Evolutionary conservation across 2,113 vertebrate genomes (phyloP).

Genomic region (Leucosticte australis): DNA sequence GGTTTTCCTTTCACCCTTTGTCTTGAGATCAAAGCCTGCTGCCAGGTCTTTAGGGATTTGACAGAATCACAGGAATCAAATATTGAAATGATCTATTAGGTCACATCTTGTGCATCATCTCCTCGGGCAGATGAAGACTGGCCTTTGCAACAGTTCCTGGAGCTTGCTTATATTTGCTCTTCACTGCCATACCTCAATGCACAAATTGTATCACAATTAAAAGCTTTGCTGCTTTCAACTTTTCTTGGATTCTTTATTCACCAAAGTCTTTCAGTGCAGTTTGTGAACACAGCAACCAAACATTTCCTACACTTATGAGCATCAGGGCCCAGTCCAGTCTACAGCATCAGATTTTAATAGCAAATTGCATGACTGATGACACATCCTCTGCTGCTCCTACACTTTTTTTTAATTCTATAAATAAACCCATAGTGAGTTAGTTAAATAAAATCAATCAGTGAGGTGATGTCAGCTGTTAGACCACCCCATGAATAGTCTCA

Average conservation of each 20-base stretch:
- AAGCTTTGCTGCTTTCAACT: not conserved
- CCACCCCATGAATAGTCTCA: slow-evolving; percentile 29
- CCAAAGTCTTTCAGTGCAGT: not conserved
- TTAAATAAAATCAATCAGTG: slow-evolving; percentile 18
- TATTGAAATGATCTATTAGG: not conserved
- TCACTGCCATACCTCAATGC: not conserved
- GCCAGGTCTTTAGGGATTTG: slow-evolving; percentile 3
- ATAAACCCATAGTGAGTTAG: not conserved
- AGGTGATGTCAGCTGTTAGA: slow-evolving; percentile 13
- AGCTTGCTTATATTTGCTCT: not conserved
- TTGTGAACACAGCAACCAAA: not conserved
- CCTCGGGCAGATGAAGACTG: not conserved
- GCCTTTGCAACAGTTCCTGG: not conserved
- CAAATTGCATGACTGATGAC: not conserved
- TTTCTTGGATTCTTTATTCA: not conserved
- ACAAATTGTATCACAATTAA: not conserved
- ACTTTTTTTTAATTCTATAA: not conserved
- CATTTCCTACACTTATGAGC: not conserved
- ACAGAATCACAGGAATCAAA: slow-evolving; percentile 31
- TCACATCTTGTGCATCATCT: not conserved
- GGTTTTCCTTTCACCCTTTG: slow-evolving; percentile 12
- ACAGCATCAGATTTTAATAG: not conserved
- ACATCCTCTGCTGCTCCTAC: not conserved
- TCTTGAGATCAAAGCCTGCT: slow-evolving; percentile 35
- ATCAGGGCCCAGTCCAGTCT: not conserved